Percentiles rank a stretch among this genome's conserved stretches.
Evolutionary conservation across 2,113 vertebrate species (phyloP).

Genomic region (Heterocephalus glaber): DNA sequence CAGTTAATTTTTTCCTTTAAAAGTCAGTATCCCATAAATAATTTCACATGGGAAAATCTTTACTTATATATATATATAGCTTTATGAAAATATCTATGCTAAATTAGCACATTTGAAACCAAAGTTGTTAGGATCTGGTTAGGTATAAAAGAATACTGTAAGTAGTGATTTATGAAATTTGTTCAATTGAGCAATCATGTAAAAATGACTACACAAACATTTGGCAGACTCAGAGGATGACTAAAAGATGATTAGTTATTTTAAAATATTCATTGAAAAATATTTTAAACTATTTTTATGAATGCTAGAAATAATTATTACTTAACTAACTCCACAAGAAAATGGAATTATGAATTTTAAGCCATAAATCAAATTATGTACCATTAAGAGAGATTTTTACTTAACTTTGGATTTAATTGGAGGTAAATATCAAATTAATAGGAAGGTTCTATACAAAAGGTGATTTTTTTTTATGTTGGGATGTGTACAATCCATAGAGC

Average conservation of each 20-base stretch:
- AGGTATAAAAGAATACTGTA: slow-evolving; percentile 10
- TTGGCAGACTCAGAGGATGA: slow-evolving; percentile 22
- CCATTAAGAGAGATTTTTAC: neutral
- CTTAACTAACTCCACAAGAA: neutral
- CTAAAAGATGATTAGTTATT: slow-evolving; percentile 36
- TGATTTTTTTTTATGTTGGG: neutral
- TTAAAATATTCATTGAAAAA: slow-evolving; percentile 24
- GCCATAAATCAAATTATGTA: neutral
- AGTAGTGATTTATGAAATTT: slow-evolving; percentile 64
- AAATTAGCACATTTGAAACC: slow-evolving; percentile 53
- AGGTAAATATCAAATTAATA: neutral
- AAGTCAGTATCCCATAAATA: slow-evolving; percentile 14
- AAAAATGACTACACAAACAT: slow-evolving; percentile 47
- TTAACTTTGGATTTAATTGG: neutral
- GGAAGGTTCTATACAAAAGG: neutral
- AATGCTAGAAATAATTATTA: slow-evolving; percentile 42
- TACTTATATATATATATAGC: neutral
- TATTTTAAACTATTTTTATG: slow-evolving; percentile 25
- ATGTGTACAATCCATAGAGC: neutral
- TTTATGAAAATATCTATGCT: slow-evolving; percentile 13
- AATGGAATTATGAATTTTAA: neutral
- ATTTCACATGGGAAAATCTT: slow-evolving; percentile 3
- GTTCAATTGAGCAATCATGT: slow-evolving; percentile 4
- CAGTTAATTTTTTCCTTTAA: slow-evolving; percentile 6
- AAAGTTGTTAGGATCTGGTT: slow-evolving; percentile 10